Conservation (phyloP, 2,797 vertebrate genomes). For the Zenarchopterus dispar region DNA sequence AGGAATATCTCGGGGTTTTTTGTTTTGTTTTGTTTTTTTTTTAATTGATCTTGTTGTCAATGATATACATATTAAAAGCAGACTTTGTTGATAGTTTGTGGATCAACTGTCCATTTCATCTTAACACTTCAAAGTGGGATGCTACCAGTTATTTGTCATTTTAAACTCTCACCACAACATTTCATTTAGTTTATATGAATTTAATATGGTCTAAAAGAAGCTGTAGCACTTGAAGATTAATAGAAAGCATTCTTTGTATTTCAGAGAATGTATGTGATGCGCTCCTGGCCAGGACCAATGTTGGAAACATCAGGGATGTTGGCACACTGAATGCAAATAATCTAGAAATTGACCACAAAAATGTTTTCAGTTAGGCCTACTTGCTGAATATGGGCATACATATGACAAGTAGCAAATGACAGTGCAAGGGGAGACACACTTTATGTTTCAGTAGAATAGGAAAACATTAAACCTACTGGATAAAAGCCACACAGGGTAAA, state of each 20-base stretch:
- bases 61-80: too few species aligned
- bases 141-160: not conserved
- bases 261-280: not conserved
- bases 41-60: too few species aligned
- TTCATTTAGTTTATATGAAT: not conserved
- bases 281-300: too few species aligned
- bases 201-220: too few species aligned
- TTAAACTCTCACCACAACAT: not conserved
- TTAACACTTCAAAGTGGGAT: too few species aligned
- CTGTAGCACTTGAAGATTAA: not conserved
- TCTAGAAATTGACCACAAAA: not conserved
- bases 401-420: slow-evolving; percentile 5
- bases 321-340: not conserved
- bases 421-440: not conserved
- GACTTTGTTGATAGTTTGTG: not conserved
- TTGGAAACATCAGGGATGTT: not conserved
- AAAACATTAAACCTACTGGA: not conserved
- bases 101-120: too few species aligned
- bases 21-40: too few species aligned
- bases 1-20: too few species aligned
- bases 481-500: not conserved
- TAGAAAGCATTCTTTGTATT: too few species aligned
- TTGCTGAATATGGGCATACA: not conserved
- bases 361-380: not conserved
- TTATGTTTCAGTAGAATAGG: slow-evolving; percentile 10